phyloP scores from a whole-genome alignment of 2,797 vertebrate genomes.

The Artibeus lituratus region DNA sequence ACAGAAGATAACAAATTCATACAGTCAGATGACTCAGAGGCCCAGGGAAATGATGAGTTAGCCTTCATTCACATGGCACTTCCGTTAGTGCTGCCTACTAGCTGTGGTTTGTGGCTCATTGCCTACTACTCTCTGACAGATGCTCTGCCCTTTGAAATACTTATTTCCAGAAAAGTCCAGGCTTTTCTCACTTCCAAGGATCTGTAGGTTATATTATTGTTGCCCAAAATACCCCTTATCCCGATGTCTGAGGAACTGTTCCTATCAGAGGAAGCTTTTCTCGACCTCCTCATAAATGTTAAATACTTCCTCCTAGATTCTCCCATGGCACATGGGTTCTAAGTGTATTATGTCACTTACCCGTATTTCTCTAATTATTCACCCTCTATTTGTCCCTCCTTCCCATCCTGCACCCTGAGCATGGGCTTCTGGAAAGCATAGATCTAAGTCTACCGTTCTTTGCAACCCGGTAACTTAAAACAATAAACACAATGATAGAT shows the following conservation, averaged over 20 bases:
- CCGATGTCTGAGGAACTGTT: neutral
- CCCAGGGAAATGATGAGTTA: neutral
- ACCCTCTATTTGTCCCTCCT: neutral
- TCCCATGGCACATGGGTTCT: neutral
- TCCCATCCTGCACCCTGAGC: neutral
- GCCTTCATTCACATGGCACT: neutral
- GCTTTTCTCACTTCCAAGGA: neutral
- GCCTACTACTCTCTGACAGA: neutral
- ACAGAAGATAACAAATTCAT: neutral
- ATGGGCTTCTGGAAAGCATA: neutral
- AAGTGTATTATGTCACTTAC: neutral
- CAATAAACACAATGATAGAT: neutral
- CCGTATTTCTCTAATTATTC: neutral
- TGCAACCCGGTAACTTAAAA: neutral
- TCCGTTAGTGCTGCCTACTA: neutral
- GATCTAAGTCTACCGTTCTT: neutral
- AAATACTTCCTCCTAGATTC: neutral
- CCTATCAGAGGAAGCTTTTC: neutral
- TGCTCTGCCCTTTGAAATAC: neutral
- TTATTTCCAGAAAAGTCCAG: neutral
- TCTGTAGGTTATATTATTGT: neutral
- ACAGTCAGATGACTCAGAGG: conserved; percentile 39
- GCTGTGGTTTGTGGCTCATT: neutral
- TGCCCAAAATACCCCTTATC: neutral
- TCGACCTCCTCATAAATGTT: neutral